Percentiles rank a stretch among this genome's conserved stretches.
phyloP scores from a whole-genome alignment of 2,888 invertebrate species.

The Melanotus villosus region DNA sequence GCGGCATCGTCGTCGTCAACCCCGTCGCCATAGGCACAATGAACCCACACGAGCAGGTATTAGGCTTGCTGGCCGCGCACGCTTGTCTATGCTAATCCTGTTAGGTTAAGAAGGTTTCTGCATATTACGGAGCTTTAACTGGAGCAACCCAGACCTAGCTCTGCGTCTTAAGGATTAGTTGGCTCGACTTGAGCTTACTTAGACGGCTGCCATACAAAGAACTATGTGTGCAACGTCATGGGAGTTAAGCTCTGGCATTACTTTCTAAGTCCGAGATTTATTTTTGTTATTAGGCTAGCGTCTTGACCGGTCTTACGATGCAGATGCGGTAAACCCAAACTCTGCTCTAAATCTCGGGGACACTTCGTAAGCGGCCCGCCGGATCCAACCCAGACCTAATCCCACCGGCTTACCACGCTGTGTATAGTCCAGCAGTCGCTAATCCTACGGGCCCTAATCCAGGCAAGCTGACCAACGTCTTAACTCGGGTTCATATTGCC shows the following conservation, averaged over 20 bases:
- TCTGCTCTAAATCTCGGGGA: conserved; percentile 66
- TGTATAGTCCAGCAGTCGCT: conserved; percentile 69
- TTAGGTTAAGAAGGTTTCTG: conserved; percentile 82
- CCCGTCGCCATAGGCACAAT: conserved; percentile 34
- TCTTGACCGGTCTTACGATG: conserved; percentile 64
- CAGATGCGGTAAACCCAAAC: conserved; percentile 64
- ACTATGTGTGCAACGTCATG: conserved; percentile 61
- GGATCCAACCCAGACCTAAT: conserved; percentile 67
- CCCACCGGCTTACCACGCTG: conserved; percentile 69
- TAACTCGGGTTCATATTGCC: conserved; percentile 69
- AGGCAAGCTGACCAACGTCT: conserved; percentile 69
- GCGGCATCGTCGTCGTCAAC: conserved; percentile 14
- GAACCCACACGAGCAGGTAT: conserved; percentile 48
- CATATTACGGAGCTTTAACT: conserved; percentile 78
- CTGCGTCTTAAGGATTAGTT: conserved; percentile 78
- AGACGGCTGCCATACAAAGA: conserved; percentile 66
- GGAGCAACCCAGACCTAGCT: conserved; percentile 65
- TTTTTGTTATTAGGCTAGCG: conserved; percentile 64
- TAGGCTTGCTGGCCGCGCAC: conserved; percentile 72
- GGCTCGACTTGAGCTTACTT: conserved; percentile 69
- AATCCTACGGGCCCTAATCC: conserved; percentile 69
- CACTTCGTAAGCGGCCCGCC: conserved; percentile 60
- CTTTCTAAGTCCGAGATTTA: conserved; percentile 64
- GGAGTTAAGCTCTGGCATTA: conserved; percentile 57
- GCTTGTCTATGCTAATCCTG: conserved; percentile 79